Evolutionary conservation across 2,797 vertebrate genomes (phyloP), one percentile per base, ranked within the genome.

Genomic region (Nyctalus aviator): DNA sequence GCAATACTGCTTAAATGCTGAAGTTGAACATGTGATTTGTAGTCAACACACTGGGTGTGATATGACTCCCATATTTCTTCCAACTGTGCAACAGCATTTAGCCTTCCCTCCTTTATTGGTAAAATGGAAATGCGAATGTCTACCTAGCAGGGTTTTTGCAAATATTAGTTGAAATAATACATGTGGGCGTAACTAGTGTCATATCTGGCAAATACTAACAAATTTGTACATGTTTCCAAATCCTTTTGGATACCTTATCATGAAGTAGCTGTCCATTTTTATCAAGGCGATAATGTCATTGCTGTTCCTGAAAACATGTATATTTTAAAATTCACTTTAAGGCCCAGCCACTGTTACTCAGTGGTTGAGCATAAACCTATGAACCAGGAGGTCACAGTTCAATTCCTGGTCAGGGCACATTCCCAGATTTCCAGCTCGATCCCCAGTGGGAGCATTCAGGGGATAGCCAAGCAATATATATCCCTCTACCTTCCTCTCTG

Each of bases 121-220:
- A 90, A 89, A 93, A 93, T 82, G n/a, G 64, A 41, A 23, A 55
- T 90, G 21, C 84, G 53, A 88, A 50, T 86, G 71, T 86, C 79
- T 77, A 76, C 37, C 12, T 57, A 75, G 75, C 5, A 81, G 5
- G 15, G 10, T 64, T 94, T 37, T 91, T 84, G 23, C 20, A 55
- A 30, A 27, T 25, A 75, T 72, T 66, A 77, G 23, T 59, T 94
- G 27, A 92, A 27, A 68, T 93, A n/a, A 76, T 91, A 48, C 25
- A 82, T 68, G 15, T 88, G 46, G 37, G 91, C 88, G 30, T 85
- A 79, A 23, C 37, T 88, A 78, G 15, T 30, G 23, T 46, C 41
- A 66, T 41, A 32, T 25, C 30, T 93, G 32, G 20, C 62, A 91
- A 59, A 66, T 96, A 46, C 90, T 90, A 94, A 72, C 69, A 89